Conservation (phyloP, 2,797 vertebrate genomes). For the Hydrocynus forskahlii region DNA sequence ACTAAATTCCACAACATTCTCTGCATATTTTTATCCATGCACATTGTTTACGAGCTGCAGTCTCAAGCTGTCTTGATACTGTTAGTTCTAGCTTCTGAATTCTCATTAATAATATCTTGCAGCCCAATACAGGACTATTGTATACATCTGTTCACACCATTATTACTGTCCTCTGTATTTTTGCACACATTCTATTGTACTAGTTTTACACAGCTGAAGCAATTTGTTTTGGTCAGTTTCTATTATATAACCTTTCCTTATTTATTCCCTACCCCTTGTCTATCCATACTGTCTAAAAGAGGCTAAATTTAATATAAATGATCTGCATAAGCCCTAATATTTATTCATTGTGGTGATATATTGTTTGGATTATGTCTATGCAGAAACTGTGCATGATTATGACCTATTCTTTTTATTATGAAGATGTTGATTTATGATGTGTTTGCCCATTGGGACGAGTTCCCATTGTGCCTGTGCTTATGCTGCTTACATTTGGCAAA, state of each 20-base stretch:
- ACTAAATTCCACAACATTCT: neutral
- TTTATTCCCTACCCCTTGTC: too few relatives aligned
- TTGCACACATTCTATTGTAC: constrained; percentile 15
- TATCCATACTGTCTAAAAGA: neutral
- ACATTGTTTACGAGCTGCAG: constrained; percentile 18
- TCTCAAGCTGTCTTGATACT: constrained; percentile 12
- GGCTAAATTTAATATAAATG: neutral
- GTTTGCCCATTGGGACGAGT: neutral
- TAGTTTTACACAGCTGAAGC: constrained; percentile 1
- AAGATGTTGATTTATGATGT: neutral
- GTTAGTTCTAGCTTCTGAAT: constrained; percentile 5
- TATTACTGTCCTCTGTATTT: constrained; percentile 18
- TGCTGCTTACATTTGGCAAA: neutral
- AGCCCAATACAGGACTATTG: constrained; percentile 16
- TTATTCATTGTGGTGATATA: neutral
- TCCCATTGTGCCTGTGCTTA: neutral
- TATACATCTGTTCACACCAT: constrained; percentile 22
- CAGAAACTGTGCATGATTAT: neutral
- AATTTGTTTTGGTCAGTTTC: neutral
- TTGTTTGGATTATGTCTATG: neutral
- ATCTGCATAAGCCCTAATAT: neutral
- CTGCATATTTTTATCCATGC: neutral
- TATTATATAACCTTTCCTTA: neutral
- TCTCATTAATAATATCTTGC: constrained; percentile 25
- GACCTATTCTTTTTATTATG: neutral